Evolutionary conservation across 2,113 vertebrate genomes (phyloP).

Genomic region (Chaetodon trifascialis): DNA sequence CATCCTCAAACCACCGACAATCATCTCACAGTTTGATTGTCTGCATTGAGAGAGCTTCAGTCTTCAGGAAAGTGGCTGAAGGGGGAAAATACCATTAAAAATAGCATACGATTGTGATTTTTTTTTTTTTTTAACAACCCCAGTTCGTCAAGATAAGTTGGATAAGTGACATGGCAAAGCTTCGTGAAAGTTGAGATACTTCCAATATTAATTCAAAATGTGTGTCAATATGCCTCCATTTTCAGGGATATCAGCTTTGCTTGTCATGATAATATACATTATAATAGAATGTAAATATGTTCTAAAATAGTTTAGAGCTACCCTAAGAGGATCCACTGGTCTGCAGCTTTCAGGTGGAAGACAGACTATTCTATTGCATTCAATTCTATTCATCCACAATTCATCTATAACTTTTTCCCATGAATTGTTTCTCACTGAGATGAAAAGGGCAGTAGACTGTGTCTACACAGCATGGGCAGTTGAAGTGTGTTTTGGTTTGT

Average conservation of each 20-base stretch:
- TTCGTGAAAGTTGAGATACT: not conserved
- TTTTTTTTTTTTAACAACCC: too few species aligned
- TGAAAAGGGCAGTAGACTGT: not conserved
- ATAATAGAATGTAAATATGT: not conserved
- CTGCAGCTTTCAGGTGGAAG: not conserved
- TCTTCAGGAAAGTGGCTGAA: not conserved
- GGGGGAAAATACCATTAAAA: too few species aligned
- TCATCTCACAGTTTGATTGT: not conserved
- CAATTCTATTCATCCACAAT: too few species aligned
- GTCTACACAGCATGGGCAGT: not conserved
- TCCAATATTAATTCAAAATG: not conserved
- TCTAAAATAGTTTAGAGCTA: not conserved
- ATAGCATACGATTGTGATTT: not conserved
- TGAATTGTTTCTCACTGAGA: not conserved
- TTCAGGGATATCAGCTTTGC: not conserved
- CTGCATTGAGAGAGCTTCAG: too few species aligned
- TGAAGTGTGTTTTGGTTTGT: constrained; percentile 27
- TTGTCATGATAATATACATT: not conserved
- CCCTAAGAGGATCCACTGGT: constrained; percentile 11
- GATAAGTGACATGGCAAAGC: not conserved
- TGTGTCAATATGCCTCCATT: not conserved
- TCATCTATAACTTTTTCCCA: too few species aligned
- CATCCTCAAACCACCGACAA: not conserved
- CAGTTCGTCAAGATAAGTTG: not conserved
- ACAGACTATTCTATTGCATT: too few species aligned